Base-by-base conservation (phyloP, 2,797 vertebrate species). In the Crenichthys baileyi region DNA sequence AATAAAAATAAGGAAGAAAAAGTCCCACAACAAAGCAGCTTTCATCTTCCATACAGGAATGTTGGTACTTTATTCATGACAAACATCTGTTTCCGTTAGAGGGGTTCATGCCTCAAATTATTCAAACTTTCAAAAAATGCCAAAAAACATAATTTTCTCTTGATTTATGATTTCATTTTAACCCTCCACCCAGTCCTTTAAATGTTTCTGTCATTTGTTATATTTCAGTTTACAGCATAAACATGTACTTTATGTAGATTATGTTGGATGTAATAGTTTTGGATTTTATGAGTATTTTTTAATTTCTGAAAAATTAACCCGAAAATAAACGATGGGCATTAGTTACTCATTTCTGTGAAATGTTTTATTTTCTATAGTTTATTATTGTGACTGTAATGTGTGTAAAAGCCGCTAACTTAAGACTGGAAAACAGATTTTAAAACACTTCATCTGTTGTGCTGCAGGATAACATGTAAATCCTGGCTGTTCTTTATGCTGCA, bases 391-490 rank as follows among this genome's bases (percentile, higher is more conserved):
- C 18, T 65, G 7, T 65, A 36, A 65, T 65, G 31, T 11, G 36
- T 41, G 31, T 41, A 41, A 0, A 67, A 39, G 8, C 20, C 36
- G 22, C 36, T 39, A 41, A 67, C 9, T 44, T 44, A 68, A n/a
- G 22, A 13, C 11, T n/a, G 11, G 65, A 46, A 51, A 46, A 67
- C 22, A 58, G 11, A 46, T 68, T 68, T 65, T 67, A 84, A 36
- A 60, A 87, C 41, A 79, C 72, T 65, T 77, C 26, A 7, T 31
- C 16, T 78, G 50, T 76, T 39, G 70, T 73, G 88, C 84, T 82
- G 75, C 86, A 88, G 80, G 79, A 85, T 79, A 90, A 90, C 78
- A 61, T 79, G 60, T 16, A 61, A 76, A 73, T 70, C 48, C 73
- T 77, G 80, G 73, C 79, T 70, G 48, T 78, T 60, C 50, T 80